These are phyloP conservation scores for Prunella himalayana DNA, from an alignment of 2,113 vertebrate species.

Conservation along the genomic window DNA sequence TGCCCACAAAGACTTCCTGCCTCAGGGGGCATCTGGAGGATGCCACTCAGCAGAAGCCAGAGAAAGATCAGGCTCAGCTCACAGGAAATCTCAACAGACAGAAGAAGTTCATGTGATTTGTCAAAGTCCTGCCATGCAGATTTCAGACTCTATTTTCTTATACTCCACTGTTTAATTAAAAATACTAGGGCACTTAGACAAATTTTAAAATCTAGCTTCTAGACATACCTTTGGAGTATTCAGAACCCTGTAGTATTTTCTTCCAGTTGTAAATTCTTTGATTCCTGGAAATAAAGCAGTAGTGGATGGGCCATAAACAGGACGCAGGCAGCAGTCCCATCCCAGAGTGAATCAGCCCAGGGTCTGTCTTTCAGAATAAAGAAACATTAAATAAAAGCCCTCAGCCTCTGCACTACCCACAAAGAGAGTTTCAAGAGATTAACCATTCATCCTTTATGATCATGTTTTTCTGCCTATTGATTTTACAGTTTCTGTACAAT, in stretches of 20 bases:
- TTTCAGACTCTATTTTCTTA: background rate
- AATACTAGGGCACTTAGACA: too few species aligned
- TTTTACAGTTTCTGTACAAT: background rate
- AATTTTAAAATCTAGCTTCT: background rate
- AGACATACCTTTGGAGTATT: background rate
- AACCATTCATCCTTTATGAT: background rate
- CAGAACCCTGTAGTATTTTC: background rate
- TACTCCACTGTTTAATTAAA: background rate
- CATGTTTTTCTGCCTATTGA: background rate
- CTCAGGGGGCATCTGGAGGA: background rate
- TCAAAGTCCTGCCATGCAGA: background rate
- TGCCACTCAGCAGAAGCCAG: background rate
- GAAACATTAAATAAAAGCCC: background rate
- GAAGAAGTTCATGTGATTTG: background rate
- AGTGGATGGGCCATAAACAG: fast-evolving
- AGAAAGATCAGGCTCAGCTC: background rate
- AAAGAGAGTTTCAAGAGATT: background rate
- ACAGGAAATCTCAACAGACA: background rate
- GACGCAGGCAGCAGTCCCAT: background rate
- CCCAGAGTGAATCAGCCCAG: background rate
- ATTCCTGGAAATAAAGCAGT: background rate
- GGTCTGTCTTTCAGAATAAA: background rate
- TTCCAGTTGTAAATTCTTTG: background rate
- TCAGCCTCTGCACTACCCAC: background rate
- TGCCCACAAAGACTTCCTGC: background rate